Conservation (phyloP, 2,888 invertebrate genomes). For the Folsomia candida region DNA sequence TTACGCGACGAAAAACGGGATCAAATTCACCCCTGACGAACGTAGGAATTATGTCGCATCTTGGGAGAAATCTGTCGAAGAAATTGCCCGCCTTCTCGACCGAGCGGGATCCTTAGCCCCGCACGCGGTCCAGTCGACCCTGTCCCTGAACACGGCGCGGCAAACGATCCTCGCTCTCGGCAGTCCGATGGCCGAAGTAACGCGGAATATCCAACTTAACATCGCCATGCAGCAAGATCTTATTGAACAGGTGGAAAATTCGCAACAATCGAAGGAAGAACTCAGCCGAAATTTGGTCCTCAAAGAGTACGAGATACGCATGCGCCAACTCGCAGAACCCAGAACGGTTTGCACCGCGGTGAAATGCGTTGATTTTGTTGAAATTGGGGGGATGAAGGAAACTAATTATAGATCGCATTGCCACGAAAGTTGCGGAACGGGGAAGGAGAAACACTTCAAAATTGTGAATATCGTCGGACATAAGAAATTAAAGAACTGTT, state of each 20-base stretch:
- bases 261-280: neutral
- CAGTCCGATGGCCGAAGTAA: constrained; percentile 22
- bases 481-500: neutral
- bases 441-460: constrained; percentile 9
- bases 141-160: constrained; percentile 29
- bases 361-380: neutral
- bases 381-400: neutral
- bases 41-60: constrained; percentile 15
- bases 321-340: neutral
- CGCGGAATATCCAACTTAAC: constrained; percentile 22
- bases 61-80: constrained; percentile 35
- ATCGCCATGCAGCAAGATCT: constrained; percentile 13
- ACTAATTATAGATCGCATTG: neutral
- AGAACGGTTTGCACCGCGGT: neutral
- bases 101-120: constrained; percentile 10
- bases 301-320: no score
- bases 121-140: constrained; percentile 23
- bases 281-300: neutral
- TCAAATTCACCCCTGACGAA: constrained; percentile 24
- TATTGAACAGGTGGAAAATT: constrained; percentile 2
- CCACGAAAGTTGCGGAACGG: neutral
- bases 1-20: constrained; percentile 27
- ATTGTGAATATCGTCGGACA: constrained; percentile 2
- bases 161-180: constrained; percentile 16
- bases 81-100: constrained; percentile 24